Evolutionary conservation across 2,113 vertebrate genomes (phyloP).

Genomic region (Tiliqua scincoides): DNA sequence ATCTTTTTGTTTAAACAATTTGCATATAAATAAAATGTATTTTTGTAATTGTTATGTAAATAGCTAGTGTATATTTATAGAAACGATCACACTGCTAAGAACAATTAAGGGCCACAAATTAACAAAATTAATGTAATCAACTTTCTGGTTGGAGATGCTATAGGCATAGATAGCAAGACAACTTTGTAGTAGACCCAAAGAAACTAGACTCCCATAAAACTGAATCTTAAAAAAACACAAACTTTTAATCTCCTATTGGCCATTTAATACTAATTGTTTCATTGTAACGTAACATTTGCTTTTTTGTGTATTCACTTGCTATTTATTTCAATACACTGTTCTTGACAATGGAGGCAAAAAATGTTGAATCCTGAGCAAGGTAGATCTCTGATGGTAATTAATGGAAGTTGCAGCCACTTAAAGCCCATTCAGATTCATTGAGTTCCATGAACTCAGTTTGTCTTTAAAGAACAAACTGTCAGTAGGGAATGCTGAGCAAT

Average conservation of each 20-base stretch:
- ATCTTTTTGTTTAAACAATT: conserved; percentile 77
- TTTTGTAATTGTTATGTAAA: conserved; percentile 82
- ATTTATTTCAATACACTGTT: conserved; percentile 53
- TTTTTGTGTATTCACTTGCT: conserved; percentile 51
- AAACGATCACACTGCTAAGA: conserved; percentile 67
- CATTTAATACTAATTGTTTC: conserved; percentile 49
- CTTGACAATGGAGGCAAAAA: conserved; percentile 47
- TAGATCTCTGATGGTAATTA: conserved; percentile 6
- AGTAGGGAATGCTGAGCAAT: too few relatives aligned
- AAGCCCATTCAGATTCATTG: conserved; percentile 1
- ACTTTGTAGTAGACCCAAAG: conserved; percentile 75
- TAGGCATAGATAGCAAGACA: conserved; percentile 58
- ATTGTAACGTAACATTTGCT: conserved; percentile 40
- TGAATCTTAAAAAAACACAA: conserved; percentile 54
- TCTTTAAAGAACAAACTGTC: background rate
- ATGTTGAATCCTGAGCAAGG: background rate
- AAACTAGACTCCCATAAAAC: conserved; percentile 70
- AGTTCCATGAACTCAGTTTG: background rate
- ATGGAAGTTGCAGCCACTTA: background rate
- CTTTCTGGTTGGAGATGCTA: conserved; percentile 37
- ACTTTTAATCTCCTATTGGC: conserved; percentile 51
- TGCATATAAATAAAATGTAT: conserved; percentile 84
- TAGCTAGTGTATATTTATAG: conserved; percentile 82
- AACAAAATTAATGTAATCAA: conserved; percentile 43
- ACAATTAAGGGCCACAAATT: conserved; percentile 65